Evolutionary conservation across 2,888 invertebrate genomes (phyloP).

Genomic region (Bugula neritina): DNA sequence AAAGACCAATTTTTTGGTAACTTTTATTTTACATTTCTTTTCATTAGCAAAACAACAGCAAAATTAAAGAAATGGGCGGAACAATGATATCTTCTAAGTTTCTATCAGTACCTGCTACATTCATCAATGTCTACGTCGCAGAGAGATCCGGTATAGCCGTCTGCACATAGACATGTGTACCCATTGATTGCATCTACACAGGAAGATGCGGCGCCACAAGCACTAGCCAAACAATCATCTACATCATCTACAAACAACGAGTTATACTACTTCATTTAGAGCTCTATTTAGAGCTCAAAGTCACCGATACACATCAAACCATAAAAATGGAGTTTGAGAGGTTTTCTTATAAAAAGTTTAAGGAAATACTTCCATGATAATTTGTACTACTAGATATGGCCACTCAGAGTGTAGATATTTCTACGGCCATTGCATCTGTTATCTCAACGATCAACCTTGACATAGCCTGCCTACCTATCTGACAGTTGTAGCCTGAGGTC

Average conservation of each 20-base stretch:
- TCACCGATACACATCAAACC: too few relatives aligned
- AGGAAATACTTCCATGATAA: too few relatives aligned
- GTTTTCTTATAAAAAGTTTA: too few relatives aligned
- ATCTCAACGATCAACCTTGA: too few relatives aligned
- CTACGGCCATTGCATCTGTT: too few relatives aligned
- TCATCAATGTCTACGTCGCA: constrained; percentile 23
- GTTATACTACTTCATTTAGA: too few relatives aligned
- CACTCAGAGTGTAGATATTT: too few relatives aligned
- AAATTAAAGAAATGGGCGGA: not conserved
- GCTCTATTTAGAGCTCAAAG: too few relatives aligned
- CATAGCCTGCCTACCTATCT: not conserved
- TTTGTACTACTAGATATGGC: too few relatives aligned
- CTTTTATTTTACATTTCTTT: too few relatives aligned
- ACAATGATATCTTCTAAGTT: not conserved
- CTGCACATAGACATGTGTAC: constrained; percentile 15
- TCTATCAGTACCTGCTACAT: not conserved
- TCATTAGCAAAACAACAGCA: not conserved
- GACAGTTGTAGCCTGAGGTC: constrained; percentile 7
- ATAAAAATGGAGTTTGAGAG: too few relatives aligned
- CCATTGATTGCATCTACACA: constrained; percentile 21
- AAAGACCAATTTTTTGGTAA: too few relatives aligned
- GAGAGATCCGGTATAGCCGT: constrained; percentile 1
- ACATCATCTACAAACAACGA: not conserved
- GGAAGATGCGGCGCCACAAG: not conserved
- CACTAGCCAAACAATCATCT: constrained; percentile 17